Evolutionary conservation across 1,140 invertebrate species (phyloP), one percentile per base, ranked within the genome.

Genomic region (Drosophila santomea): DNA sequence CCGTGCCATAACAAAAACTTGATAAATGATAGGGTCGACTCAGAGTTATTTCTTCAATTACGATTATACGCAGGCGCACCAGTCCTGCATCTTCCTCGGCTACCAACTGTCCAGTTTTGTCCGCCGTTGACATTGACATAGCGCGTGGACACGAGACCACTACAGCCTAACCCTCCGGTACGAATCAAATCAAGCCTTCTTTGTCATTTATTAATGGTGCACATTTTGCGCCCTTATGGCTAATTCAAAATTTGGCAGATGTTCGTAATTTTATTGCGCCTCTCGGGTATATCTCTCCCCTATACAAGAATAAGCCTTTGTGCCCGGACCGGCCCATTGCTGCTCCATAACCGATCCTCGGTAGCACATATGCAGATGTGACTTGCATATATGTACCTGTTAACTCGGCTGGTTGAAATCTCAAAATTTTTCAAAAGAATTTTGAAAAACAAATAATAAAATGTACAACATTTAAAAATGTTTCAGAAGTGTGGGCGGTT

Each of bases 41-140:
- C 83, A 90, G 91, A 91, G 90, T 91, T 91, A 91, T 91, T 91
- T 90, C 90, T 91, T 91, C 90, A 91, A 91, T 91, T 91, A 91
- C 83, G 90, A 80, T 50, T 60, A 66, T 78, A 79, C 73, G 66
- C 81, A 82, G 48, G 68, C 80, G 74, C 74, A 75, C 64, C 59
- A 52, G 17, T 23, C 35, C 58, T 41, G 61, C 32, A 11, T 17
- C 32, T 17, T 38, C 66, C 48, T 12, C 36, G 68, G 51, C 63
- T 41, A 36, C 66, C n/a, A 35, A 43, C 25, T 36, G 74, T 39
- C 82, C 82, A 86, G 69, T 86, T 77, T 90, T 91, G 88, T 88
- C 89, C 83, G 62, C 58, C 81, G 54, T 56, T 91, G 90, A 91
- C 90, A 88, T 90, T 91, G 85, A 91, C 90, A 91, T 89, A 91